Evolutionary conservation across 2,888 invertebrate species (phyloP), one percentile per base, ranked within the genome.

Genomic region (Capitulum mitella): DNA sequence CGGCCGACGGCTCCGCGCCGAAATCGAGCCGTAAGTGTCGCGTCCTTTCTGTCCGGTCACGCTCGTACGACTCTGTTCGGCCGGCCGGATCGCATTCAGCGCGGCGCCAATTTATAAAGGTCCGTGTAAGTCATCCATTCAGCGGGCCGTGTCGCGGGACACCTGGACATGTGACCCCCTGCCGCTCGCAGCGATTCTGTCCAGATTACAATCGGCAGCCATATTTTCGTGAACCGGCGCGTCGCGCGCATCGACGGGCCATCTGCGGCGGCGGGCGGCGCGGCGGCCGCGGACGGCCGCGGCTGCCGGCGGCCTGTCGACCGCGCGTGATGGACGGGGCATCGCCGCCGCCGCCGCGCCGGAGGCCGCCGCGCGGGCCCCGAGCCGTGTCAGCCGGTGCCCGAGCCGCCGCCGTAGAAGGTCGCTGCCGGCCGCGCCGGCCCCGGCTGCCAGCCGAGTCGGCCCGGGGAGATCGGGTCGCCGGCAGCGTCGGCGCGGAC

Each of bases 1-100:
- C 34, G 64, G 2, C 16, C 34, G 3, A 3, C 16, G n/a, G n/a
- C n/a, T n/a, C 58, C 58, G 58, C 8, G 1, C 34, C 32, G 16
- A 64, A 64, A 64, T 64, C 32, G 14, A 64, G 64, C 19, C 16
- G 64, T 64, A 64, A 64, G 64, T 64, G 64, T 64, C 64, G 5
- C 16, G 64, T 64, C 64, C 32, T 16, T n/a, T n/a, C 64, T 10
- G 64, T 0, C 19, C 16, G 70, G 37, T 22, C 37, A 16, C 70
- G 70, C 61, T 58, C 6, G 58, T 58, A n/a, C 6, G 58, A 6
- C n/a, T 51, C 58, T 58, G n/a, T 29, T n/a, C 6, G 14, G 58
- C 10, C 29, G n/a, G 58, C 61, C 32, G 61, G 61, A 10, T n/a
- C n/a, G 16, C 61, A 6, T 29, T 61, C 61, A 61, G n/a, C 29